These are phyloP conservation scores for Teleopsis dalmanni DNA, from an alignment of 1,140 invertebrate species.

Conservation along the genomic window DNA sequence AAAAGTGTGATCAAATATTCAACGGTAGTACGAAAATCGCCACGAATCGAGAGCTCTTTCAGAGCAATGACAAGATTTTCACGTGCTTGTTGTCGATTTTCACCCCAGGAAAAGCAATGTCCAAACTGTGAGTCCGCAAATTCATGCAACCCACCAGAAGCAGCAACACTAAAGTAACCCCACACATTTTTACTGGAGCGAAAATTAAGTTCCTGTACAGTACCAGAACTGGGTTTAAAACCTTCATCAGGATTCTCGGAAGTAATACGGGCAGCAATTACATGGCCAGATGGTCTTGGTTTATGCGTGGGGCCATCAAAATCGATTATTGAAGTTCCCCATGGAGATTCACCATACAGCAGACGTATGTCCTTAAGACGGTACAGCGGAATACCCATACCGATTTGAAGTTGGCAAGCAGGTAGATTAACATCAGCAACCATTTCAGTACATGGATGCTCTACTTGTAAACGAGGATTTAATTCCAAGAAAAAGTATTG, in stretches of 20 bases:
- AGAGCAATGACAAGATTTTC: conserved; percentile 96
- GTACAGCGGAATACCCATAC: conserved; percentile 96
- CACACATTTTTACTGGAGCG: conserved; percentile 98
- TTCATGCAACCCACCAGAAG: conserved; percentile 95
- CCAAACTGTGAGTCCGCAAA: conserved; percentile 99
- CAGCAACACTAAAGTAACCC: conserved; percentile 99
- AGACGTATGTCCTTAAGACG: conserved; percentile 94
- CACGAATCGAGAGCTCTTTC: conserved; percentile 94
- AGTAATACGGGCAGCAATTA: conserved; percentile 97
- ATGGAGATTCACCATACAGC: conserved; percentile 87
- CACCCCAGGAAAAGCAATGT: conserved; percentile 99
- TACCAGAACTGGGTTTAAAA: conserved; percentile 96
- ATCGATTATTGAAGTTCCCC: conserved; percentile 79
- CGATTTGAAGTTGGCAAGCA: conserved; percentile 94
- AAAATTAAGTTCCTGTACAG: conserved; percentile 97
- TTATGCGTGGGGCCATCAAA: conserved; percentile 81
- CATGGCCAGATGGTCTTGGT: conserved; percentile 90
- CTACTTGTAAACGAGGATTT: conserved; percentile 96
- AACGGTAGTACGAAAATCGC: conserved; percentile 97
- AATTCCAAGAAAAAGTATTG: conserved; percentile 96
- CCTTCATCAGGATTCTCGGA: conserved; percentile 99
- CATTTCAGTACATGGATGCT: conserved; percentile 99
- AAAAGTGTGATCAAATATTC: conserved; percentile 95
- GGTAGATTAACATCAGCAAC: conserved; percentile 97
- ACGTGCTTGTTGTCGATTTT: conserved; percentile 91